A percentile compares a stretch with the other conserved stretches of the same genome.
phyloP scores from a whole-genome alignment of 2,797 vertebrate genomes.

The Podarcis siculus region DNA sequence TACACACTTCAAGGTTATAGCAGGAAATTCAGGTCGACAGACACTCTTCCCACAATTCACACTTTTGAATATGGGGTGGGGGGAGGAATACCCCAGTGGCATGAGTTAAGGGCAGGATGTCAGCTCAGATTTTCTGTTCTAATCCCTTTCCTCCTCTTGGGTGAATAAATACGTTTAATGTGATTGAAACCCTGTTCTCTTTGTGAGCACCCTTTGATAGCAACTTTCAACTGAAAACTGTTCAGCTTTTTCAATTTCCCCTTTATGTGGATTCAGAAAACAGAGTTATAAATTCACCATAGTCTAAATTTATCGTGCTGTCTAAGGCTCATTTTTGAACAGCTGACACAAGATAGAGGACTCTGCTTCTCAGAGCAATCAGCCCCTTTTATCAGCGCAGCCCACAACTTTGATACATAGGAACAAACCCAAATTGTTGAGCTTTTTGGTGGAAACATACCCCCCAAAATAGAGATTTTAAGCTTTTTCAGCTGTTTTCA shows the following conservation, averaged over 20 bases:
- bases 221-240: neutral
- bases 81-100: neutral
- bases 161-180: neutral
- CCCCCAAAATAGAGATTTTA: no score
- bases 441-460: no score
- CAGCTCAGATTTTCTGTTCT: neutral
- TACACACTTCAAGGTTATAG: accelerated
- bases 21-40: conserved; percentile 18
- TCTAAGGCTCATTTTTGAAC: neutral
- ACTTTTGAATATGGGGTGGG: conserved; percentile 3
- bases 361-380: neutral
- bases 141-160: accelerated
- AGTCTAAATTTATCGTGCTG: neutral
- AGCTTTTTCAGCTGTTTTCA: no score
- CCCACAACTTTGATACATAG: no score
- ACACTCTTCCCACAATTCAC: accelerated
- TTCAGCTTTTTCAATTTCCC: neutral
- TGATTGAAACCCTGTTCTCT: accelerated
- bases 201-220: accelerated
- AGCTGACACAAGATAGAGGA: neutral
- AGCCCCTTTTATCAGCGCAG: neutral
- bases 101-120: accelerated
- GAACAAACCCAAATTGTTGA: no score
- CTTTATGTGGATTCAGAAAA: neutral
- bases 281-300: neutral